A percentile compares a stretch with the other conserved stretches of the same genome.
These are phyloP conservation scores for Synergus laeviventris DNA, from an alignment of 2,888 invertebrate species.

Conservation along the genomic window DNA sequence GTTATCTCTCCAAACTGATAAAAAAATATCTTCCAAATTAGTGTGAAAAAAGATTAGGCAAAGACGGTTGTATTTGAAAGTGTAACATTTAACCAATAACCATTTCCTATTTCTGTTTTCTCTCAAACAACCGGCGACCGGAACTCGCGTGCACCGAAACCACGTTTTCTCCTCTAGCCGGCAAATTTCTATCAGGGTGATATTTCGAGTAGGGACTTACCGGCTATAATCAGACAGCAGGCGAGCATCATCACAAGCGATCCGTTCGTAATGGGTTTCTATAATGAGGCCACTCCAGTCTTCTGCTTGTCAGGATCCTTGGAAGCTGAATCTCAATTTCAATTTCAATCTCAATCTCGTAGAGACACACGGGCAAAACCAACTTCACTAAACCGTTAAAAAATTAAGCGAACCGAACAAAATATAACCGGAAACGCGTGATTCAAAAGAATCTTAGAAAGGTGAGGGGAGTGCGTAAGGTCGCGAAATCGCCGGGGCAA, in stretches of 20 bases:
- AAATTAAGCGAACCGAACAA: background rate
- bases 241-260: constrained; percentile 51
- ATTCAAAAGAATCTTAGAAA: constrained; percentile 9
- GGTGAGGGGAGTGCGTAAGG: background rate
- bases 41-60: background rate
- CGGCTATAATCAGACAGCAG: constrained; percentile 54
- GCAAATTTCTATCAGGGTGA: background rate
- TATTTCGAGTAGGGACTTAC: constrained; percentile 44
- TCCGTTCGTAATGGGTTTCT: background rate
- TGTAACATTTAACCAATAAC: background rate
- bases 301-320: background rate
- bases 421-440: background rate
- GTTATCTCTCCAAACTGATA: background rate
- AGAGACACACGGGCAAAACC: background rate
- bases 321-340: background rate
- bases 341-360: constrained; percentile 8
- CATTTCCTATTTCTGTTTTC: background rate
- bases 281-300: background rate
- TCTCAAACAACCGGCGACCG: background rate
- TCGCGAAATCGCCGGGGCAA: constrained; percentile 40
- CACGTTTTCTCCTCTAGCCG: constrained; percentile 6
- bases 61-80: background rate
- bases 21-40: background rate
- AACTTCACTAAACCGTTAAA: constrained; percentile 2
- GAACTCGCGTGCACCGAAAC: constrained; percentile 29